A percentile compares a stretch with the other conserved stretches of the same genome.
These are phyloP conservation scores for Drosophila quinaria DNA, from an alignment of 2,888 invertebrate genomes.

Conservation along the genomic window DNA sequence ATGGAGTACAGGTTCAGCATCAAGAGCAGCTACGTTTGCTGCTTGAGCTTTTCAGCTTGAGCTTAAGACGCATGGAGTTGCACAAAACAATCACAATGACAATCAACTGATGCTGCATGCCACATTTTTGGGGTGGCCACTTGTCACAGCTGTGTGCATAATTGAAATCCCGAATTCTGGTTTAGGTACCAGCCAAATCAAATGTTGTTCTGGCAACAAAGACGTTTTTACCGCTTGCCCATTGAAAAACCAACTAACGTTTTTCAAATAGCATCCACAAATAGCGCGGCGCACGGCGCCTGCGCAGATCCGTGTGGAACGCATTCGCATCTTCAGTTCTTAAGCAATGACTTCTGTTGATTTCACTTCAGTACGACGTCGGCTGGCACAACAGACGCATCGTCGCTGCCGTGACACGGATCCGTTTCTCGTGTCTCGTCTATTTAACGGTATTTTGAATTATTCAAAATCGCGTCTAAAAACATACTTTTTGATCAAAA, in stretches of 20 bases:
- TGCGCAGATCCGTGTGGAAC: slow-evolving; percentile 67
- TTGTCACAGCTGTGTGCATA: slow-evolving; percentile 53
- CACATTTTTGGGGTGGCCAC: background rate
- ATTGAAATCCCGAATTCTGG: slow-evolving; percentile 46
- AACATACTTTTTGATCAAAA: slow-evolving; percentile 26
- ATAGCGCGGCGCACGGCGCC: slow-evolving; percentile 47
- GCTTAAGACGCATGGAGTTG: slow-evolving; percentile 39
- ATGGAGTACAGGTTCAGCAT: slow-evolving; percentile 4
- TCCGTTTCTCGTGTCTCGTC: slow-evolving; percentile 12
- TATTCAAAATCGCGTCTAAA: slow-evolving; percentile 59
- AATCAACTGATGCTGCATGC: slow-evolving; percentile 1
- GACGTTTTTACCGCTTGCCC: slow-evolving; percentile 40
- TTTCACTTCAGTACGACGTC: slow-evolving; percentile 66
- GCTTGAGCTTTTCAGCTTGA: slow-evolving; percentile 3
- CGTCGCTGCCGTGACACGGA: slow-evolving; percentile 16
- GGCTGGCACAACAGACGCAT: slow-evolving; percentile 63
- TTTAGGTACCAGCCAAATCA: slow-evolving; percentile 36
- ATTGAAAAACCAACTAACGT: slow-evolving; percentile 68
- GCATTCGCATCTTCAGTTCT: slow-evolving; percentile 35
- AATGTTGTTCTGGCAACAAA: slow-evolving; percentile 49
- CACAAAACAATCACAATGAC: slow-evolving; percentile 23
- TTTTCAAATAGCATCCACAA: slow-evolving; percentile 71
- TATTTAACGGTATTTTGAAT: slow-evolving; percentile 73
- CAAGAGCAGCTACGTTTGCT: slow-evolving; percentile 7
- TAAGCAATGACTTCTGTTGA: slow-evolving; percentile 53